phyloP scores from a whole-genome alignment of 1,140 invertebrate species.

The Bombus affinis region DNA sequence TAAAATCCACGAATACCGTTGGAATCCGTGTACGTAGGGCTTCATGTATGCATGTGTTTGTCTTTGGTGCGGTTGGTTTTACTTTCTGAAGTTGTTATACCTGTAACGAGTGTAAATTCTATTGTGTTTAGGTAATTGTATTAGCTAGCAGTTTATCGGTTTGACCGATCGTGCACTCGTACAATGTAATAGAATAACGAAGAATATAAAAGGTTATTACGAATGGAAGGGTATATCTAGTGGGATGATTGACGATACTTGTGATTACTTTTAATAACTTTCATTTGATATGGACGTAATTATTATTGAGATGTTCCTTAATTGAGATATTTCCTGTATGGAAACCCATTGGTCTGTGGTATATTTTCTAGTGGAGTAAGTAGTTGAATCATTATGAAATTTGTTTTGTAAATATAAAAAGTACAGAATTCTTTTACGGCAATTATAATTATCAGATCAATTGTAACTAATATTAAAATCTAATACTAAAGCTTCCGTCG shows the following conservation, averaged over 20 bases:
- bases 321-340: not conserved
- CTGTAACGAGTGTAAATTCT: not conserved
- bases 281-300: no score
- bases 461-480: not conserved
- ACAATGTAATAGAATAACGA: no score
- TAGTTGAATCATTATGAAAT: not conserved
- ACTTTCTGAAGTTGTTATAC: not conserved
- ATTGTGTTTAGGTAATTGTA: not conserved
- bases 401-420: not conserved
- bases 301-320: not conserved
- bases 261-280: no score
- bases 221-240: no score
- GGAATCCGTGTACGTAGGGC: not conserved
- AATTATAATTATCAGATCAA: not conserved
- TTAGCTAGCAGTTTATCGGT: not conserved
- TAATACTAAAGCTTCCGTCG: no score
- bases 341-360: not conserved
- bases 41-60: not conserved
- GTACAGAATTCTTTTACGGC: not conserved
- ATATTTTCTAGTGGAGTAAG: not conserved
- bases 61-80: no score
- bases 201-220: no score
- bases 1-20: slow-evolving; percentile 20
- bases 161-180: not conserved
- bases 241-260: no score